Conservation (phyloP, 92 coral and sea anemone genomes). For the Montipora capitata region DNA sequence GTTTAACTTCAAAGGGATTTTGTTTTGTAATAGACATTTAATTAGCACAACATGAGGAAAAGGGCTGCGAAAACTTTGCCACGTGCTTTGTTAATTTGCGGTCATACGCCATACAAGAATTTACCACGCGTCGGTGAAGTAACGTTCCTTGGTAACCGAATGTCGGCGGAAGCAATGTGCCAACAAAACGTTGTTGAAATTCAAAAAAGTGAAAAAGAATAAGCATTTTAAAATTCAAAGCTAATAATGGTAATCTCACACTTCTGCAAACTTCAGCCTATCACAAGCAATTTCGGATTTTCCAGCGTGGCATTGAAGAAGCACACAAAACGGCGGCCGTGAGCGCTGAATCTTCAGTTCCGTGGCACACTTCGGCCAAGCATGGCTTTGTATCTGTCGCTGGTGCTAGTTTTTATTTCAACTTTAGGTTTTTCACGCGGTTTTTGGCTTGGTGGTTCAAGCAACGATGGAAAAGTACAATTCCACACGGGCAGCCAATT, state of each 20-base stretch:
- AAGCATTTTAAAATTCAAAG: slow-evolving; percentile 50
- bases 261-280: slow-evolving; percentile 70
- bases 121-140: not conserved
- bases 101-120: not conserved
- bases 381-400: slow-evolving; percentile 31
- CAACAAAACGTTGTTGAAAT: slow-evolving; percentile 68
- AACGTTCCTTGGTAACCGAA: slow-evolving; percentile 38
- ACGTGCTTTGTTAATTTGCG: slow-evolving; percentile 14
- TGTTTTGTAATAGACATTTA: not conserved
- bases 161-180: slow-evolving; percentile 65
- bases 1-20: not conserved
- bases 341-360: not conserved
- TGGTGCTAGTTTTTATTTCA: slow-evolving; percentile 37
- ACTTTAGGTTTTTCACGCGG: slow-evolving; percentile 52
- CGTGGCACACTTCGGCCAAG: slow-evolving; percentile 3
- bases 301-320: slow-evolving; percentile 82
- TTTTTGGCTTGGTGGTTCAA: slow-evolving; percentile 73
- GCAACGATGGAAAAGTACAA: slow-evolving; percentile 39
- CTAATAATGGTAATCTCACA: slow-evolving; percentile 60
- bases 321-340: not conserved
- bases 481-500: slow-evolving; percentile 50
- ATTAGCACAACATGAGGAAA: not conserved
- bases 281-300: slow-evolving; percentile 9
- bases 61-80: not conserved
- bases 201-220: slow-evolving; percentile 15